Conservation (phyloP, 2,888 invertebrate species). For the Belgica antarctica region DNA sequence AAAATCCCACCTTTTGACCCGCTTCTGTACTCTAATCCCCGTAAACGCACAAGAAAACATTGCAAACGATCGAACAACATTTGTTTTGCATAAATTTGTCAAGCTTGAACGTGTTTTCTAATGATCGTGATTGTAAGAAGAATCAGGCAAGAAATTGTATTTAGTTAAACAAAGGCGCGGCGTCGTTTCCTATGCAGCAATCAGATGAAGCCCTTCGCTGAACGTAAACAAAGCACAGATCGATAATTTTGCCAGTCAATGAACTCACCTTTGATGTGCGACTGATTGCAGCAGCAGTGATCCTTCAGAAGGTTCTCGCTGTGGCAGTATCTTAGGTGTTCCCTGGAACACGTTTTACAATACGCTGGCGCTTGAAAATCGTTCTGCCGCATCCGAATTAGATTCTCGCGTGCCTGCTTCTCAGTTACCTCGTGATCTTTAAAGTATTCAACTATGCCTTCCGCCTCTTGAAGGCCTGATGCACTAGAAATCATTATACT, state of each 20-base stretch:
- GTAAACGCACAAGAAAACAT: too few relatives aligned
- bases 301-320: constrained; percentile 53
- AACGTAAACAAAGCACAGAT: not conserved
- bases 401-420: constrained; percentile 28
- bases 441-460: constrained; percentile 18
- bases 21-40: too few relatives aligned
- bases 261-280: constrained; percentile 52
- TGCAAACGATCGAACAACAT: not conserved
- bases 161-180: not conserved
- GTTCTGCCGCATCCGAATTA: not conserved
- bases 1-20: too few relatives aligned
- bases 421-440: constrained; percentile 37
- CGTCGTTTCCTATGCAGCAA: not conserved
- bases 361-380: constrained; percentile 46
- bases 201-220: constrained; percentile 11
- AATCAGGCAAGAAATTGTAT: not conserved
- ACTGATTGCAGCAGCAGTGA: constrained; percentile 55
- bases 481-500: too few relatives aligned
- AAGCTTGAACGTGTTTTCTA: constrained; percentile 30
- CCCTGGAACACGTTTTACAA: constrained; percentile 50
- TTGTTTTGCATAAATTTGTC: constrained; percentile 37
- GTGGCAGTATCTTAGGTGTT: constrained; percentile 51
- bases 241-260: too few relatives aligned
- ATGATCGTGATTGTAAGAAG: not conserved
- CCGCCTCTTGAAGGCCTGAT: too few relatives aligned